phyloP scores from a whole-genome alignment of 2,888 invertebrate genomes.

The Pegoplata infirma region DNA sequence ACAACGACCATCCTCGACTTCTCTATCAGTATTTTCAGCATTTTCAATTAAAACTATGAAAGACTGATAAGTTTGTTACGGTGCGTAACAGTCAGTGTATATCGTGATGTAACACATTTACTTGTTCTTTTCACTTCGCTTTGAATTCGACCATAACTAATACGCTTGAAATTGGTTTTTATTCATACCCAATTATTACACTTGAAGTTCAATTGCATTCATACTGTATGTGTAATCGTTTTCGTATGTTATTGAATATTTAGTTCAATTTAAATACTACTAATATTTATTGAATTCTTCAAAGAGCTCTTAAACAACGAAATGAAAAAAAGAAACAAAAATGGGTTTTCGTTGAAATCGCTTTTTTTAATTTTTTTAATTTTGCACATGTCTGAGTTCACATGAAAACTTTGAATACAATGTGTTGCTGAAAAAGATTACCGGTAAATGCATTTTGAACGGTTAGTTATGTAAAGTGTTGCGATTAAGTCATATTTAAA shows the following conservation, averaged over 20 bases:
- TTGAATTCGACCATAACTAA: constrained; percentile 25
- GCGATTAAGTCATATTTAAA: too few species aligned
- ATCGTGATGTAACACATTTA: background rate
- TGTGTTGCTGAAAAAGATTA: background rate
- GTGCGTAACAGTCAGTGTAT: too few species aligned
- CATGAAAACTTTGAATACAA: constrained; percentile 12
- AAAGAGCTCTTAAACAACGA: constrained; percentile 1
- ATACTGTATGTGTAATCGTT: too few species aligned
- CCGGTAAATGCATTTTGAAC: background rate
- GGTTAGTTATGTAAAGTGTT: background rate
- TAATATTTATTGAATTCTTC: constrained; percentile 12
- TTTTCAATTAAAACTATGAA: too few species aligned
- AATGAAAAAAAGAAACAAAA: background rate
- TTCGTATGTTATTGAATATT: constrained; percentile 43
- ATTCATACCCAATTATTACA: constrained; percentile 45
- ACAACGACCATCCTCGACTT: too few species aligned
- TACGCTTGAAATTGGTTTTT: constrained; percentile 28
- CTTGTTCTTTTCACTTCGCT: constrained; percentile 1
- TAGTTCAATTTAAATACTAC: constrained; percentile 45
- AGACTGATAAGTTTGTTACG: too few species aligned
- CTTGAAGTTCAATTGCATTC: constrained; percentile 39
- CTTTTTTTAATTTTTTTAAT: too few species aligned
- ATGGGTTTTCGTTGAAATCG: constrained; percentile 2
- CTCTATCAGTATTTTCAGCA: too few species aligned
- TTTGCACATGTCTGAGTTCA: constrained; percentile 31